These are phyloP conservation scores for Catharus ustulatus DNA, from an alignment of 2,797 vertebrate genomes.

Conservation along the genomic window DNA sequence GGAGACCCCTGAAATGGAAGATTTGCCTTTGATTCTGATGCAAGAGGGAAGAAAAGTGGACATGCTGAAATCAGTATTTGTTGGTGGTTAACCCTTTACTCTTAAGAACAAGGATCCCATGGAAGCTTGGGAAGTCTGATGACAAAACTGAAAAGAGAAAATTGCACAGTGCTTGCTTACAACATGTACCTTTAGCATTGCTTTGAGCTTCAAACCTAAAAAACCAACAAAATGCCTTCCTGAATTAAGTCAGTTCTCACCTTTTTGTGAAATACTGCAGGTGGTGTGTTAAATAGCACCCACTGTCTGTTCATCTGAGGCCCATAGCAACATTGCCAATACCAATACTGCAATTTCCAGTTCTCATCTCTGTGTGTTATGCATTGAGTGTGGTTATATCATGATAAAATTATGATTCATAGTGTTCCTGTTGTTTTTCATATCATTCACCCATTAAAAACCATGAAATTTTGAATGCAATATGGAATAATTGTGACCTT, in stretches of 20 bases:
- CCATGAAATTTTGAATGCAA: neutral
- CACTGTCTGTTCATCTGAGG: neutral
- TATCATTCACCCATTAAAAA: neutral
- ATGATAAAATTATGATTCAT: neutral
- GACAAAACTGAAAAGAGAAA: neutral
- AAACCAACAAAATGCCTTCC: rapidly evolving
- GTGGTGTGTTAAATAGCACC: neutral
- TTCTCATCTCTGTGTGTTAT: neutral
- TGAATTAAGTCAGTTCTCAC: neutral
- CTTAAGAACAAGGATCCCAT: neutral
- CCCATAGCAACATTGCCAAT: neutral
- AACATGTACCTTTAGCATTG: neutral
- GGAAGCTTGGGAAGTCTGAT: neutral
- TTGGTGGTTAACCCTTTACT: neutral
- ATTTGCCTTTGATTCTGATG: neutral
- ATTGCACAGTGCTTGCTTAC: neutral
- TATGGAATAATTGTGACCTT: neutral
- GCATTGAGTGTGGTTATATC: neutral
- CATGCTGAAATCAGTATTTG: neutral
- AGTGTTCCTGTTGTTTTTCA: neutral
- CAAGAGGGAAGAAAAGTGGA: neutral
- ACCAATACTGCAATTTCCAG: neutral
- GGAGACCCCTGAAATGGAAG: neutral
- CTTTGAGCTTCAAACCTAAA: neutral
- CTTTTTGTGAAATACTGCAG: neutral